Evolutionary conservation across 2,888 invertebrate species (phyloP).

Genomic region (Sphaerophoria rueppellii): DNA sequence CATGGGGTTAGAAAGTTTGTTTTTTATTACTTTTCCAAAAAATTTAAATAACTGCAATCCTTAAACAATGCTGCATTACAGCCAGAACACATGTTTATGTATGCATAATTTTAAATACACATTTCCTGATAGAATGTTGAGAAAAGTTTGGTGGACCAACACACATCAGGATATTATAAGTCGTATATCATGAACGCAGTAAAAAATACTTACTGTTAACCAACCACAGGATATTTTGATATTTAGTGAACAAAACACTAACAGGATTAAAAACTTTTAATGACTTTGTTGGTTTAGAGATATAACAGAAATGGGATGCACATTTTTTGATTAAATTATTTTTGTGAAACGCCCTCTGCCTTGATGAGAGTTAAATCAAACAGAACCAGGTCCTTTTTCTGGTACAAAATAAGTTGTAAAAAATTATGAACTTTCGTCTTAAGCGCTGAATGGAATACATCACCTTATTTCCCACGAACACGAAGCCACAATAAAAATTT

Average conservation of each 20-base stretch:
- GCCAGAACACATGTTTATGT: not conserved
- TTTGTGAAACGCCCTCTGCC: no score
- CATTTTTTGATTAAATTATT: not conserved
- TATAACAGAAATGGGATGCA: not conserved
- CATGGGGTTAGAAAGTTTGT: conserved; percentile 4
- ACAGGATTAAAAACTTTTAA: conserved; percentile 39
- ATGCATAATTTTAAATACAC: not conserved
- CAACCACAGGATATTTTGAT: conserved; percentile 45
- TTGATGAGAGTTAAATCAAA: no score
- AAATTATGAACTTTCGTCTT: no score
- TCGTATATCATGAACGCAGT: conserved; percentile 37
- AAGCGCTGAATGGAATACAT: not conserved
- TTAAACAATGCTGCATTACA: conserved; percentile 6
- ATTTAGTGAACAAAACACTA: conserved; percentile 41
- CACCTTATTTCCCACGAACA: conserved; percentile 6
- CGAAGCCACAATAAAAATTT: conserved; percentile 26
- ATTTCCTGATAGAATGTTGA: conserved; percentile 15
- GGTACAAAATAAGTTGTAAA: no score
- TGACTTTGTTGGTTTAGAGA: conserved; percentile 6
- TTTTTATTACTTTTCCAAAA: conserved; percentile 1
- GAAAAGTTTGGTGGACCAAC: not conserved
- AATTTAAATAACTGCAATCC: not conserved
- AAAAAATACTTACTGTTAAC: conserved; percentile 17
- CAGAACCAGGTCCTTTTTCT: no score
- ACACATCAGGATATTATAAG: conserved; percentile 32